Evolutionary conservation across 2,797 vertebrate species (phyloP), one percentile per base, ranked within the genome.

Genomic region (Periparus ater): DNA sequence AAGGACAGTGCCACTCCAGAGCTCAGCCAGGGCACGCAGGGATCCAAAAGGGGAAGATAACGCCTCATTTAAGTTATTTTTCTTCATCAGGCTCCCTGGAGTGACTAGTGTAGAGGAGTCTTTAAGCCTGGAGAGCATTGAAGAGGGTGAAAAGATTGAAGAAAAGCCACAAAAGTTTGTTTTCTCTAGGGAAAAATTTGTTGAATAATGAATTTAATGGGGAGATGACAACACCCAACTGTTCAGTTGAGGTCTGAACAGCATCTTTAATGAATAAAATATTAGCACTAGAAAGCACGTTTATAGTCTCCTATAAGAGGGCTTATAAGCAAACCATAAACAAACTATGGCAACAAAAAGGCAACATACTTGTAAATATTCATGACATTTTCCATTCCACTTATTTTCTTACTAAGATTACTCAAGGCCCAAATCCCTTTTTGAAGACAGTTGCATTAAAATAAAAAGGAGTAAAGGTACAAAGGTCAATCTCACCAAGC

Each of bases 391-490:
- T 91, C 71, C 45, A 91, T 89, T 91, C 66, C 61, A 92, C 73
- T 90, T 61, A 74, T 96, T 91, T 93, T 86, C 34, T 85, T 89
- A 54, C 74, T 92, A 66, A 77, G 91, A 91, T 76, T 89, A 87
- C 81, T 96, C 57, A 68, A 55, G 65, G 85, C 20, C 62, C 50
- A 85, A 78, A 63, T 89, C 26, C 50, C 38, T 95, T 62, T 83
- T 79, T 58, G 36, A 84, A 94, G 45, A 79, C 83, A 92, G 81
- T 67, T 71, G 17, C 51, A 70, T 89, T 85, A 82, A 93, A 94
- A 77, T 80, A 74, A 94, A 89, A 88, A 73, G 15, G 21, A 91
- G 26, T 72, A 87, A 82, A 75, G 34, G 67, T 74, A 66, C 79
- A 84, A 92, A 93, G 86, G 68, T 92, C 82, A 94, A 30, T 77